Base-by-base conservation (phyloP, 2,113 vertebrate genomes). In the Antigone vipio region DNA sequence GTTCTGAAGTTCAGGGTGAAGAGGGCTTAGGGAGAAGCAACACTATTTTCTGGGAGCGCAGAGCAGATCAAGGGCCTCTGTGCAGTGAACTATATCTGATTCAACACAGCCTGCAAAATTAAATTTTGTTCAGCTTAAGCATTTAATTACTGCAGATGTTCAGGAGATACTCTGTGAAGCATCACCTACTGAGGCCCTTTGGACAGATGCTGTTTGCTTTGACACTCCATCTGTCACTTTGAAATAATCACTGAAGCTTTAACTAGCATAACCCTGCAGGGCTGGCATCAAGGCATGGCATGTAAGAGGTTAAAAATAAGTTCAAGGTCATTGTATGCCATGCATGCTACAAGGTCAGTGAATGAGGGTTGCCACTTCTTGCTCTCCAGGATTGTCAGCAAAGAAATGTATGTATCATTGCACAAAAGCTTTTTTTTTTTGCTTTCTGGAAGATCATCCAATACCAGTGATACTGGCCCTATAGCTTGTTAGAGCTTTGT, bases 171-270 rank as follows among this genome's bases (percentile, higher is more conserved):
- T 81, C 94, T 50, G 64, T 85, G 96, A 91, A 82, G 78, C 81
- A 52, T 89, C 94, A 95, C 84, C 94, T 97, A 93, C 91, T 63
- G 91, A 71, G 81, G 74, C 78, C 74, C 71, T 95, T 95, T 91
- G 96, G 96, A 96, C 96, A 97, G 95, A 95, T 97, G 97, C 81
- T 96, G 84, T 95, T 97, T 95, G 74, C 87, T 76, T 89, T 95
- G 93, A 73, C 91, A 71, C 77, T 96, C 96, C 96, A 97, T 97
- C 95, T 97, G 96, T 88, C 89, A 85, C 91, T 95, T 85, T 1
- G 2, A 74, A 95, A 93, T 79, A 63, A 69, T 85, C 77, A 20
- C 55, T 94, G 96, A 95, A 88, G 87, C 92, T 94, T 88, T 77
- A 94, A 58, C 91, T 89, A 58, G 50, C 71, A 69, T 16, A 71